Base-by-base conservation (phyloP, 2,888 invertebrate species). In the Aricia artaxerxes region DNA sequence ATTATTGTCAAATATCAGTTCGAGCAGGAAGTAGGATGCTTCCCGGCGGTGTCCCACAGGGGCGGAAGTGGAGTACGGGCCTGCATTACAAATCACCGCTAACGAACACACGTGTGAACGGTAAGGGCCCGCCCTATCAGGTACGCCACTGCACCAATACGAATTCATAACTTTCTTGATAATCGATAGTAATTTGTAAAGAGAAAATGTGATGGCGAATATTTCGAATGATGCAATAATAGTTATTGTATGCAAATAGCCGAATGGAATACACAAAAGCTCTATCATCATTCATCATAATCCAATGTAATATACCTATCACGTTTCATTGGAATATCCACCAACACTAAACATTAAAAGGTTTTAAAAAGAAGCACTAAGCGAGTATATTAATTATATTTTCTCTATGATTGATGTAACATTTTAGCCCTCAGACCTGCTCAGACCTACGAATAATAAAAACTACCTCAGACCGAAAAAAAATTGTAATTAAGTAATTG, bases 71-170 rank as follows among this genome's bases (percentile, higher is more conserved):
- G 82, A 84, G 88, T 89, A 90, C 92, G 87, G 86, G 88, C 89
- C 86, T 91, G 92, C 91, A 91, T 92, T 93, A 93, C 92, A 92
- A 94, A 94, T 92, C 89, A 89, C 90, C 86, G 86, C 87, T 92
- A 92, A 92, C 91, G 91, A 89, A 91, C 89, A 86, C 92, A 92
- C 91, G 91, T 80, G 78, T 38, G 69, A 69, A 69, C 69, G 69
- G 69, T 38, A 38, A 69, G 78, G 81, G 81, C 80, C 81, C 81
- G 81, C 78, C 81, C 77, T 77, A 49, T 90, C 90, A 86, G 84
- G 60, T 61, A 40, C 77, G 40, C 35, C n/a, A 77, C 61, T 35
- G 35, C 60, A 40, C 4, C 40, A 6, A 9, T 57, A 40, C 31
- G 35, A 61, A 61, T 61, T 24, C 57, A 53, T 35, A 60, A 57